Percentiles rank a stretch among this genome's conserved stretches.
Evolutionary conservation across 2,888 invertebrate species (phyloP).

Genomic region (Lordiphosa andalusiaca): DNA sequence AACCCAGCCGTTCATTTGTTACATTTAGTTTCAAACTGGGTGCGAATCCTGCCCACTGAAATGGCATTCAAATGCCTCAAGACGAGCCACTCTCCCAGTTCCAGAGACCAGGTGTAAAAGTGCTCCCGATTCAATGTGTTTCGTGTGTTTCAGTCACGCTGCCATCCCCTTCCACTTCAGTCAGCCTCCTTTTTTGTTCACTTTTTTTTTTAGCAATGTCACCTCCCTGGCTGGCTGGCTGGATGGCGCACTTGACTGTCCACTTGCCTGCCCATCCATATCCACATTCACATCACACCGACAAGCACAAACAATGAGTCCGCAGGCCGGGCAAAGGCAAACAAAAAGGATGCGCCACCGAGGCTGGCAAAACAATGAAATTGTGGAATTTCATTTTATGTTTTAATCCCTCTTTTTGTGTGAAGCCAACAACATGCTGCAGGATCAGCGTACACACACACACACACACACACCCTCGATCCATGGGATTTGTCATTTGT

Average conservation of each 20-base stretch:
- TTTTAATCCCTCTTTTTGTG: conserved; percentile 66
- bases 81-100: too few species aligned
- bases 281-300: neutral
- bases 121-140: too few species aligned
- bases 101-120: too few species aligned
- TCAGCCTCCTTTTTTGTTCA: neutral
- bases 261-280: conserved; percentile 13
- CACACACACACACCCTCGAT: conserved; percentile 29
- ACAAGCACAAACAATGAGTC: conserved; percentile 2
- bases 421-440: conserved; percentile 58
- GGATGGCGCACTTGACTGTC: conserved; percentile 14
- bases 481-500: conserved; percentile 13
- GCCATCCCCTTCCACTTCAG: too few species aligned
- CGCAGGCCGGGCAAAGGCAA: conserved; percentile 12
- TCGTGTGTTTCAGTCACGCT: too few species aligned
- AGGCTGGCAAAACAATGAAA: conserved; percentile 68
- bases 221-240: conserved; percentile 23
- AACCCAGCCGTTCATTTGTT: neutral
- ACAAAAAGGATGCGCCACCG: conserved; percentile 58
- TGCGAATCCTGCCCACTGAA: too few species aligned
- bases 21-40: neutral
- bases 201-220: conserved; percentile 43
- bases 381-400: conserved; percentile 50
- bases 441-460: conserved; percentile 38
- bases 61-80: too few species aligned